Percentiles rank a stretch among this genome's conserved stretches.
Conservation (phyloP, 2,888 invertebrate genomes). For the Schizaphis graminum region DNA sequence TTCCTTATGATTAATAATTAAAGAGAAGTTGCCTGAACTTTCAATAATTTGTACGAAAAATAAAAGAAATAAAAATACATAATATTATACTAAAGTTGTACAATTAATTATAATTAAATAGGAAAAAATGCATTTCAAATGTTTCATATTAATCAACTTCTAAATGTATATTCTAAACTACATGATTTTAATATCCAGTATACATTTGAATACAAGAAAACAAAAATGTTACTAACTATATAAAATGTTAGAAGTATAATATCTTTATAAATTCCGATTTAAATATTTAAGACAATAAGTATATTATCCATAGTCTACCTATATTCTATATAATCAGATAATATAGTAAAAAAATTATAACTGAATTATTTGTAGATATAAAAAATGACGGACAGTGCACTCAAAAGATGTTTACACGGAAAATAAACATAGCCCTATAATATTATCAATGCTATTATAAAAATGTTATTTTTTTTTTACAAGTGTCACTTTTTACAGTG, state of each 20-base stretch:
- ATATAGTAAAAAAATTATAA: not conserved
- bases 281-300: not conserved
- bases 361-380: not conserved
- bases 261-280: not conserved
- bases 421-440: not conserved
- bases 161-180: not conserved
- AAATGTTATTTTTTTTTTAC: conserved; percentile 9
- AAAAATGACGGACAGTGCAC: not conserved
- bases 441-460: conserved; percentile 3
- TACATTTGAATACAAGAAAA: not conserved
- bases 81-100: not conserved
- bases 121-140: not conserved
- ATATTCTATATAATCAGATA: not conserved
- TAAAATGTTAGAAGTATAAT: not conserved
- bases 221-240: not conserved
- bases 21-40: not conserved
- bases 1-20: not conserved
- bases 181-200: not conserved
- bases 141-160: not conserved
- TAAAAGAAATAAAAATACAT: not conserved
- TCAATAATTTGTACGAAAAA: too few relatives aligned
- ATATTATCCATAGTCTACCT: not conserved
- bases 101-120: not conserved
- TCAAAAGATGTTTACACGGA: not conserved
- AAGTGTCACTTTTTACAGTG: conserved; percentile 11